These are phyloP conservation scores for Spatulosminthurus flaviceps DNA, from an alignment of 2,888 invertebrate species.

Conservation along the genomic window DNA sequence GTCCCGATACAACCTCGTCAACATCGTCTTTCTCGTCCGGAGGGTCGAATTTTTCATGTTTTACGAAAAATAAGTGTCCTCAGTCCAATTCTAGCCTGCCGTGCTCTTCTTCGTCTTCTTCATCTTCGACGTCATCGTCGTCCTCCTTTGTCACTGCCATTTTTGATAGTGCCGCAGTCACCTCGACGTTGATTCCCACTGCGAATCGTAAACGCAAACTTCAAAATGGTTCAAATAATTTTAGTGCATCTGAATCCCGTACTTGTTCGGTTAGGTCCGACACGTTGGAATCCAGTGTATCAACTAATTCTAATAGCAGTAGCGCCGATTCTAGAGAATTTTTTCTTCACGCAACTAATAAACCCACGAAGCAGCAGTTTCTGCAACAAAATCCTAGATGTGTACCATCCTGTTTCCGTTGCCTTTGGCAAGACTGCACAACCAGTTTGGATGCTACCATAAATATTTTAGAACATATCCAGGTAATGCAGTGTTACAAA, in stretches of 20 bases:
- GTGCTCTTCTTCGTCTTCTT: constrained; percentile 49
- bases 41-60: constrained; percentile 40
- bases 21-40: constrained; percentile 60
- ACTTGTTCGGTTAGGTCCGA: not conserved
- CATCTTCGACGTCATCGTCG: constrained; percentile 36
- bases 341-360: not conserved
- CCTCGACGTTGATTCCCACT: constrained; percentile 8
- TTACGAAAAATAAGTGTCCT: constrained; percentile 22
- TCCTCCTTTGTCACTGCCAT: constrained; percentile 24
- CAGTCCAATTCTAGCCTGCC: constrained; percentile 29
- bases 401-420: constrained; percentile 66
- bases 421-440: constrained; percentile 85
- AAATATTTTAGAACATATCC: constrained; percentile 86
- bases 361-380: not conserved
- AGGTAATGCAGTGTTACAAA: too few relatives aligned
- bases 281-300: constrained; percentile 15
- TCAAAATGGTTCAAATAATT: constrained; percentile 35
- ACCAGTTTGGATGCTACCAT: constrained; percentile 80
- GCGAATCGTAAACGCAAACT: constrained; percentile 31
- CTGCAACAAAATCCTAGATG: not conserved
- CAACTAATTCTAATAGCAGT: constrained; percentile 11
- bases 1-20: constrained; percentile 48
- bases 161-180: not conserved
- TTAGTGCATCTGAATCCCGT: not conserved
- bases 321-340: not conserved